Percentiles rank a stretch among this genome's conserved stretches.
phyloP scores from a whole-genome alignment of 2,797 vertebrate species.

The Basileuterus tristriatus region DNA sequence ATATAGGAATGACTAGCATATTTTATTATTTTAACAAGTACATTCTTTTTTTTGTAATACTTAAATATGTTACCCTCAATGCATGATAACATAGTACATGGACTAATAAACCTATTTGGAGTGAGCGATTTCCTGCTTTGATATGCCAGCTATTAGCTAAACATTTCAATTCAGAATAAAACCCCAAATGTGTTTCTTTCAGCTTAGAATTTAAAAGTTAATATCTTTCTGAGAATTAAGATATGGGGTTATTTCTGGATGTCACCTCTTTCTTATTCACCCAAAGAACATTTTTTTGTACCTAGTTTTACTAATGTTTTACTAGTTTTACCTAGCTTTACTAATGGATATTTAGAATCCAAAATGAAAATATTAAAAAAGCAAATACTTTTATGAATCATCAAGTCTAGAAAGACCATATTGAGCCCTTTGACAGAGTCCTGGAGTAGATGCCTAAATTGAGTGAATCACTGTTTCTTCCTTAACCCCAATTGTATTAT shows the following conservation, averaged over 20 bases:
- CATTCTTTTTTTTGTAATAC: neutral
- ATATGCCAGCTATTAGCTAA: neutral
- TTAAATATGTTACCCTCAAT: neutral
- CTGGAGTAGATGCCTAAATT: neutral
- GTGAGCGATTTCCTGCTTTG: neutral
- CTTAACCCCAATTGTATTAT: neutral
- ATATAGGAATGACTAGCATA: neutral
- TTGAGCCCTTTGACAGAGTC: neutral
- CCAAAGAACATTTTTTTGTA: neutral
- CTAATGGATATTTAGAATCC: neutral
- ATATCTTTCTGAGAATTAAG: neutral
- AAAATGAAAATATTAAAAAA: neutral
- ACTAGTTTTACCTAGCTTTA: too few relatives aligned
- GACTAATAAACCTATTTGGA: neutral
- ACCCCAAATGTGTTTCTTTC: rapidly evolving
- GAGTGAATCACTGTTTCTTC: neutral
- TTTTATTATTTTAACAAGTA: neutral
- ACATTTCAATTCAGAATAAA: neutral
- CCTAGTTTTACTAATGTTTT: neutral
- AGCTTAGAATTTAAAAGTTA: neutral
- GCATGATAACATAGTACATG: neutral
- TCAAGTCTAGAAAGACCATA: neutral
- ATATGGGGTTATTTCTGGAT: neutral
- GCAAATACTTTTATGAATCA: neutral
- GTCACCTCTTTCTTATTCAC: neutral